These are phyloP conservation scores for Clarias magur DNA, from an alignment of 2,113 vertebrate species.

Conservation along the genomic window DNA sequence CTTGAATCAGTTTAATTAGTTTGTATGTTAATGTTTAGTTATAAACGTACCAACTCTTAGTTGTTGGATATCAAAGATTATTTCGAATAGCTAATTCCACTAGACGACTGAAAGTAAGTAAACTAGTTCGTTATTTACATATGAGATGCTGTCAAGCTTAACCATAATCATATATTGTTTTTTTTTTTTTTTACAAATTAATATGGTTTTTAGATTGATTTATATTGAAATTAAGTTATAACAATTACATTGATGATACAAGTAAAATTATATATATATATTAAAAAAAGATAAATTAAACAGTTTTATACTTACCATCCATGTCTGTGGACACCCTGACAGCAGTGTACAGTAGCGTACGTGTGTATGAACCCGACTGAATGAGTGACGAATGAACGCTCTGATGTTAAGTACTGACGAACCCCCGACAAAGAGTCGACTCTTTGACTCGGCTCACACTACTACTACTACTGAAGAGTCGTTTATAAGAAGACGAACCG, in stretches of 20 bases:
- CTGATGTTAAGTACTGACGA: conserved; percentile 16
- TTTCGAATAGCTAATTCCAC: not conserved
- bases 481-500: not conserved
- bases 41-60: not conserved
- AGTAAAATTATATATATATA: too few relatives aligned
- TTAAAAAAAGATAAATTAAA: not conserved
- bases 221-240: too few relatives aligned
- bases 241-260: too few relatives aligned
- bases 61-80: not conserved
- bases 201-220: too few relatives aligned
- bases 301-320: conserved; percentile 67
- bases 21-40: not conserved
- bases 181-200: too few relatives aligned
- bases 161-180: not conserved
- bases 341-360: not conserved
- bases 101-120: not conserved
- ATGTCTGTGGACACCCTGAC: conserved; percentile 58
- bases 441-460: not conserved
- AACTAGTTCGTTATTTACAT: not conserved
- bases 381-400: conserved; percentile 33
- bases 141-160: not conserved
- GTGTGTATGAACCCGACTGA: conserved; percentile 14
- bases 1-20: not conserved
- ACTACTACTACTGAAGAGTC: not conserved
- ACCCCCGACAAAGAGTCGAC: conserved; percentile 33